Conservation (phyloP, 1,140 invertebrate species). For the Saccostrea glomerata region DNA sequence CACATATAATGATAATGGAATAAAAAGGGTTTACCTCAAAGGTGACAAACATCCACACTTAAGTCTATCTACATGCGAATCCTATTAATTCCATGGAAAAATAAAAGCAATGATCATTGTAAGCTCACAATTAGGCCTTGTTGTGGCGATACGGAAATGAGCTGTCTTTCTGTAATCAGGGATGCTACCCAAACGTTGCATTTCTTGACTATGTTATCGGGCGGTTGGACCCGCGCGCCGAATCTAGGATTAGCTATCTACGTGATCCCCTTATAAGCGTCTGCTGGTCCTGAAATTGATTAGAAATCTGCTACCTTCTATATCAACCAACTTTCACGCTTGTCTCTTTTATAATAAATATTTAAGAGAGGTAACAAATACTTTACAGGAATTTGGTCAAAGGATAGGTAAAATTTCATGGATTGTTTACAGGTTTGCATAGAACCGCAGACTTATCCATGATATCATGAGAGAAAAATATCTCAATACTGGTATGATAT, state of each 20-base stretch:
- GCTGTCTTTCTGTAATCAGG: not conserved
- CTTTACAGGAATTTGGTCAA: not conserved
- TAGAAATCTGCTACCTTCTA: not conserved
- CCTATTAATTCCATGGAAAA: not conserved
- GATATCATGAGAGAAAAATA: not conserved
- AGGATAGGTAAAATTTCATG: not conserved
- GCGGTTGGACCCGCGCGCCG: not conserved
- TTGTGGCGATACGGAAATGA: not conserved
- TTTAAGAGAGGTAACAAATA: not conserved
- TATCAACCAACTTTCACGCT: not conserved
- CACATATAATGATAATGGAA: not conserved
- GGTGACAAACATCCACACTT: not conserved
- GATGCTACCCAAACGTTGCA: not conserved
- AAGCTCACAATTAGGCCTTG: not conserved
- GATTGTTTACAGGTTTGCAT: not conserved
- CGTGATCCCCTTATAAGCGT: slow-evolving; percentile 7
- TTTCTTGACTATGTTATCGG: not conserved
- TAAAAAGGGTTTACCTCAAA: not conserved
- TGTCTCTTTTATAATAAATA: not conserved
- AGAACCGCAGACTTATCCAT: not conserved
- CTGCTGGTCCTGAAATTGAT: slow-evolving; percentile 2
- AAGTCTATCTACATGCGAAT: not conserved
- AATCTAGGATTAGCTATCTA: not conserved
- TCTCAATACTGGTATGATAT: not conserved
- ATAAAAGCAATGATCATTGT: not conserved